These are phyloP conservation scores for Caenorhabditis japonica DNA, from an alignment of 2,888 invertebrate species.

Conservation along the genomic window DNA sequence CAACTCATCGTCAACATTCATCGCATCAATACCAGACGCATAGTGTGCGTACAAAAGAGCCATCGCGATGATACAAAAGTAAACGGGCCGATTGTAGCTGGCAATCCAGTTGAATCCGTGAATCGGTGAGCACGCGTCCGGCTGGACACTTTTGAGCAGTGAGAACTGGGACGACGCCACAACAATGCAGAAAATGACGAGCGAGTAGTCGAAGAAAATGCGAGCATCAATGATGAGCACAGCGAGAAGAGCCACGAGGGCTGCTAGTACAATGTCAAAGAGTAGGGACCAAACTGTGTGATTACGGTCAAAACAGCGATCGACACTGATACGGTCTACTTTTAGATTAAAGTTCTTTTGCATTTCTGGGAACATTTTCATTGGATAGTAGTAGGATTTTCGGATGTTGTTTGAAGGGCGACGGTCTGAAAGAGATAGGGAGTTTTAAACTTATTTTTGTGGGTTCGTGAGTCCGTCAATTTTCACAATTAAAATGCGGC, in stretches of 20 bases:
- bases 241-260: conserved; percentile 85
- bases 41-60: conserved; percentile 78
- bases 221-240: conserved; percentile 79
- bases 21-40: conserved; percentile 36
- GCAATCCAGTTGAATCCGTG: conserved; percentile 82
- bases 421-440: conserved; percentile 17
- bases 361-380: conserved; percentile 69
- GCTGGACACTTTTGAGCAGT: conserved; percentile 87
- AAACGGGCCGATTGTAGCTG: conserved; percentile 82
- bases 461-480: too few species aligned
- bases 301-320: conserved; percentile 92
- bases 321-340: conserved; percentile 88
- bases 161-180: conserved; percentile 90
- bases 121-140: conserved; percentile 97
- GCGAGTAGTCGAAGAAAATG: conserved; percentile 91
- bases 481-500: too few species aligned
- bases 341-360: conserved; percentile 69
- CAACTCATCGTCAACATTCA: conserved; percentile 19
- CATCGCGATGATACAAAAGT: conserved; percentile 87
- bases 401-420: conserved; percentile 57
- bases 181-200: conserved; percentile 95
- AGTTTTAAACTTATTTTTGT: too few species aligned
- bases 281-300: conserved; percentile 87
- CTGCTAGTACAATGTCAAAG: conserved; percentile 87
- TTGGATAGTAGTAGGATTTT: conserved; percentile 72